A percentile compares a stretch with the other conserved stretches of the same genome.
These are phyloP conservation scores for Phoenoteleia sp. DNA, from an alignment of 2,888 invertebrate species.

Conservation along the genomic window DNA sequence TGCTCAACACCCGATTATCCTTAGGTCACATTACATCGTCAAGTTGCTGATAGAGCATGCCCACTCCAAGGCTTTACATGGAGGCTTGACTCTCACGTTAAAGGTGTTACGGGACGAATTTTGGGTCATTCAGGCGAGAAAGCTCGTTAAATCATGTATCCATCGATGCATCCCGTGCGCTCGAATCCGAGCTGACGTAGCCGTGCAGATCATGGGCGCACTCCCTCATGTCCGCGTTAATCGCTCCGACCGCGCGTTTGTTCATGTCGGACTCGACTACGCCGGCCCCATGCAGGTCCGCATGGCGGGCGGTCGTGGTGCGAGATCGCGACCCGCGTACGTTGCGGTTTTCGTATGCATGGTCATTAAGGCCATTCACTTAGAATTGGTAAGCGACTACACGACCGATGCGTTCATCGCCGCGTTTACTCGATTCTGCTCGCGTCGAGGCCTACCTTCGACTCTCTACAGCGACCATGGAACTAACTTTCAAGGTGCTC, in stretches of 20 bases:
- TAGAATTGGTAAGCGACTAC: constrained; percentile 76
- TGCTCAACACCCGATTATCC: neutral
- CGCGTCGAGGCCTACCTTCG: neutral
- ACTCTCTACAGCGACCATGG: neutral
- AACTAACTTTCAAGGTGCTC: neutral
- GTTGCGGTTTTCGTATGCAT: constrained; percentile 59
- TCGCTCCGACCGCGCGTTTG: constrained; percentile 19
- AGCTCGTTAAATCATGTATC: neutral
- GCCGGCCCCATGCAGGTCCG: constrained; percentile 68
- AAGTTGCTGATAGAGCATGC: neutral
- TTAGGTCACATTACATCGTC: neutral
- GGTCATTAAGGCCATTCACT: constrained; percentile 73
- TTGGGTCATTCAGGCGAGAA: neutral
- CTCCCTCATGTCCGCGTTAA: constrained; percentile 26
- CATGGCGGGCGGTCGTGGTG: constrained; percentile 48
- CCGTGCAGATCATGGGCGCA: constrained; percentile 20
- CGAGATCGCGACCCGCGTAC: neutral
- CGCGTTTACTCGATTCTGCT: constrained; percentile 47
- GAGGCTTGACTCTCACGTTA: neutral
- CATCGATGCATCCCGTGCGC: constrained; percentile 3
- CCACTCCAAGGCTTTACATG: neutral
- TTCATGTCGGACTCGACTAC: constrained; percentile 71
- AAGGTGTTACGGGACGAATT: neutral
- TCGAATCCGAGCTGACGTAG: neutral
- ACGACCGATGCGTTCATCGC: constrained; percentile 74